phyloP scores from a whole-genome alignment of 2,888 invertebrate genomes.

The Quadroppia sp. region DNA sequence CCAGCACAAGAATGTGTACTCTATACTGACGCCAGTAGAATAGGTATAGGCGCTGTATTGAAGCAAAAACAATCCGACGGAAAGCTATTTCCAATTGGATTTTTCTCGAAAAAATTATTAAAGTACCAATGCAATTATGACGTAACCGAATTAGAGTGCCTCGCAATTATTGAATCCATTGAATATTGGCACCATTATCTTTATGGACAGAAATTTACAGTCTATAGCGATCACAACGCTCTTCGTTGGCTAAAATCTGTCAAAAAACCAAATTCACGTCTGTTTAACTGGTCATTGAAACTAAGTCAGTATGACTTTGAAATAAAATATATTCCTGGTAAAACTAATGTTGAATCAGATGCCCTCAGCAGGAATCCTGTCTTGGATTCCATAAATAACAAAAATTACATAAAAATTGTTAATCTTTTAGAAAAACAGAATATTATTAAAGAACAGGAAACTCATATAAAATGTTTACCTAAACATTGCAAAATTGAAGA shows the following conservation, averaged over 20 bases:
- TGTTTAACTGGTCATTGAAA: conserved; percentile 29
- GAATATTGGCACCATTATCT: conserved; percentile 33
- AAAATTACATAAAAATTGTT: background rate
- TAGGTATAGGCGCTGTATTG: conserved; percentile 38
- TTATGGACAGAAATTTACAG: background rate
- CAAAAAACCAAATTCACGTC: conserved; percentile 17
- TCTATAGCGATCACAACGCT: conserved; percentile 32
- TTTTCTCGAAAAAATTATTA: conserved; percentile 45
- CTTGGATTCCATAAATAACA: background rate
- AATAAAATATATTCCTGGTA: conserved; percentile 45
- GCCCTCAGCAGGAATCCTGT: conserved; percentile 40
- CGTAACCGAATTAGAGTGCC: conserved; percentile 34
- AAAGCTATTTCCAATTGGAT: conserved; percentile 43
- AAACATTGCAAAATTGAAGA: background rate
- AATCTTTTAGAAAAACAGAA: background rate
- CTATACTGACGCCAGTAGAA: conserved; percentile 12
- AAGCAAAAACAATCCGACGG: conserved; percentile 46
- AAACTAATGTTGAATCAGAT: conserved; percentile 46
- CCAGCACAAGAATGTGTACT: conserved; percentile 5
- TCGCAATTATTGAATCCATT: conserved; percentile 32
- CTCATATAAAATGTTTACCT: background rate
- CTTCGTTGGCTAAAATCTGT: background rate
- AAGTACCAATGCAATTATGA: conserved; percentile 32
- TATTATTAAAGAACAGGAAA: background rate
- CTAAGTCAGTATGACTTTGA: conserved; percentile 45